Base-by-base conservation (phyloP, 2,797 vertebrate species). In the Semotilus atromaculatus region DNA sequence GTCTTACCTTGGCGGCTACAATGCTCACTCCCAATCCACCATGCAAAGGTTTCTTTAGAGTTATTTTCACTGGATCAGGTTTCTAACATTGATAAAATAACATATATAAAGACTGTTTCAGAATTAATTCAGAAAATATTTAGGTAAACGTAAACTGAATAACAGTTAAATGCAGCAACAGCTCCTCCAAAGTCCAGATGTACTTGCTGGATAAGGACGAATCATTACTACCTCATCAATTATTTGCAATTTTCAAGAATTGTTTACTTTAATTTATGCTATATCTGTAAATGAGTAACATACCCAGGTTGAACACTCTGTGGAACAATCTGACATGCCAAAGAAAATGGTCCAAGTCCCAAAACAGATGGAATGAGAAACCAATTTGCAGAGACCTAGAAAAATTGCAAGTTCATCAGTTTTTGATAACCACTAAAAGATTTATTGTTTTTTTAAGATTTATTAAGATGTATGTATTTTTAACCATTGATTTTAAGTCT, bases 21-120 rank as follows among this genome's bases (percentile, higher is more conserved):
- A 99, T 99, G 93, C 97, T 98, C 68, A 98, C 91, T 36, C 97
- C 97, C 96, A 98, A 96, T 72, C 97, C 97, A 8, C 97, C 95
- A 84, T 97, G 97, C 74, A 93, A 86, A 85, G 93, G 93, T 87
- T 99, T 99, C 80, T 96, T 97, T 7, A 99, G 90, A 7, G 95
- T 97, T 88, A 98, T 94, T 7, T 93, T 96, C 91, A 96, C 94
- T 77, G 96, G 88, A 77, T 97, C 95, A 66, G 96, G 97, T 88
- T 96, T 96, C 80, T 85, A n/a, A 60, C 26, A 60, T 66, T 43
- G 66, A 84, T 0, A 13, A 21, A 64, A 55, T 70, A 40, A 36
- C 8, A 62, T 10, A 43, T 29, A 72, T 13, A 3, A 66, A 73
- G 23, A 0, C 6, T 7, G 5, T 31, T 64, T 64, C 29, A 19